Conservation (phyloP, 2,797 vertebrate species). For the Manis javanica region DNA sequence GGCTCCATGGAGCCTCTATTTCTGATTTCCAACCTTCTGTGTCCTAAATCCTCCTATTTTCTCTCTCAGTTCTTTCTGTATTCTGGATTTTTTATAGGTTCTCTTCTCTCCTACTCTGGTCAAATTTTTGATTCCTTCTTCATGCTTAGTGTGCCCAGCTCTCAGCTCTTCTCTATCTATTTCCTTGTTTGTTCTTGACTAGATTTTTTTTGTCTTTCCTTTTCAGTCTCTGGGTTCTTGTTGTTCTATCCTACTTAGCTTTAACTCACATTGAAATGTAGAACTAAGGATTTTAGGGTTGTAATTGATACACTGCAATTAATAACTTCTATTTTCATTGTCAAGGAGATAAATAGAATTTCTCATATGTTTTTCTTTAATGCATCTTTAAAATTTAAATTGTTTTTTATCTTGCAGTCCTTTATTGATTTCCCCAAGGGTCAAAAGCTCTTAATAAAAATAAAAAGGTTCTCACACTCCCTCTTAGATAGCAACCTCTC, state of each 20-base stretch:
- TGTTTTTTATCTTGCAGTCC: background rate
- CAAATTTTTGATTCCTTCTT: background rate
- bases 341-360: background rate
- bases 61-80: background rate
- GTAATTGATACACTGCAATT: background rate
- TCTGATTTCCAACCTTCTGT: background rate
- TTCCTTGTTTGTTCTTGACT: background rate
- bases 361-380: background rate
- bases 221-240: background rate
- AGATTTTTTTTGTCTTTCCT: background rate
- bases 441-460: background rate
- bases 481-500: background rate
- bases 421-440: background rate
- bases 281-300: background rate
- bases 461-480: too few relatives aligned
- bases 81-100: background rate
- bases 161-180: background rate
- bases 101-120: background rate
- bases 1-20: background rate
- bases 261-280: background rate
- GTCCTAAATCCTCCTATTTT: background rate
- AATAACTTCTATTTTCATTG: background rate
- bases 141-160: background rate
- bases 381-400: background rate
- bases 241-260: background rate